Base-by-base conservation (phyloP, 2,797 vertebrate species). In the Amphiprion clarkii region DNA sequence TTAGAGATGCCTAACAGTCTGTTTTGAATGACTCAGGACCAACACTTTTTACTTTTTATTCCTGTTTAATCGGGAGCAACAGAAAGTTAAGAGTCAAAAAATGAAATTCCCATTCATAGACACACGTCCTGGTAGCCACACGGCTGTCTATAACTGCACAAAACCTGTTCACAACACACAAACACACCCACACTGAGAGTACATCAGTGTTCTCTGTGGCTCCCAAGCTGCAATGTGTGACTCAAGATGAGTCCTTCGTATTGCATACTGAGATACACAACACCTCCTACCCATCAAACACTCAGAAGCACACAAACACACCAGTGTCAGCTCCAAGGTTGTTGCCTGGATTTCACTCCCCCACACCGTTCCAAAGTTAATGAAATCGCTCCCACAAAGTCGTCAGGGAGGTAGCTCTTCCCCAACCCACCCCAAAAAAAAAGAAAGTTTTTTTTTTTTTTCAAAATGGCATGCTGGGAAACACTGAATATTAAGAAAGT, bases 251-350 rank as follows among this genome's bases (percentile, higher is more conserved):
- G 75, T 67, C 44, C 49, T 19, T 44, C 29, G 65, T 71, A 49
- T 74, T 74, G 68, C 71, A 74, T 44, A 78, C 74, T 64, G 56
- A 79, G 25, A 69, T 49, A 49, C 19, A 48, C 17, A 48, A 48
- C 44, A 17, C 44, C 44, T 17, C 44, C 14, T 17, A 49, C 48
- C 48, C 19, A 10, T n/a, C 48, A 21, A 49, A 49, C 48, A 21
- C n/a, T 49, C 48, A 21, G 48, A 49, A 9, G 33, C 48, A 49
- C 19, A 31, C 69, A 56, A 57, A 46, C 57, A 42, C 60, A 73
- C n/a, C 16, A 57, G 54, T 77, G 75, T 76, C 27, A 1, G 44
- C 61, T 80, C 44, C 75, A 84, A 84, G 79, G 83, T 87, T 83
- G 71, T 31, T 49, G 65, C 78, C 53, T 55, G 11, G 62, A 70